Evolutionary conservation across 2,888 invertebrate genomes (phyloP), one percentile per base, ranked within the genome.

Genomic region (Carterocephalus palaemon): DNA sequence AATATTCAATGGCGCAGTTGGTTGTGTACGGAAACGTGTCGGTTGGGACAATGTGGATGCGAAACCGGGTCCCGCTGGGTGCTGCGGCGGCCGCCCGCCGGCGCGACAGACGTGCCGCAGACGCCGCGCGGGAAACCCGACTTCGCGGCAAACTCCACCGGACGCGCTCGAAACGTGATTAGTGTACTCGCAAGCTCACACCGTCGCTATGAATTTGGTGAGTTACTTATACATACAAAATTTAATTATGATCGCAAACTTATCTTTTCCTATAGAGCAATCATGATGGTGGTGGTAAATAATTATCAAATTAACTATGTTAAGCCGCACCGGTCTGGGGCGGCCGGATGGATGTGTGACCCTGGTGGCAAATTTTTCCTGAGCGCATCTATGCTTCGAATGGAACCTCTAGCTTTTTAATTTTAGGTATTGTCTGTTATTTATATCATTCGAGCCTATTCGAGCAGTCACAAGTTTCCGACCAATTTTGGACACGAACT

Each of bases 111-210:
- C 82, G 73, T 61, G 60, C 54, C 60, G 67, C 67, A 80, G 80
- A 79, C 83, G 66, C 57, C 64, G 80, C 58, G 65, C 67, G 66
- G 69, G 61, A 59, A 61, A 69, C 77, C 70, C 75, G 74, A 55
- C 55, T 54, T 40, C 55, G 63, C 56, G 49, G 47, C 55, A 48
- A 48, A 38, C 46, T 43, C 24, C 23, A 38, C 26, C 33, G 36
- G 15, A 28, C 34, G 19, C 26, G 28, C 19, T 31, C 16, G 28
- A 28, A 46, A 31, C 37, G 47, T 24, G n/a, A 39, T 37, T 32
- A 36, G 22, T 16, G 47, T 51, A 42, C 19, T 48, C 31, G 19
- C 37, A 45, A 48, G 43, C 23, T 43, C 34, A 43, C 22, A 33
- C 34, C 17, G 46, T 48, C 26, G 60, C 49, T 38, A 62, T 64